A percentile compares a stretch with the other conserved stretches of the same genome.
These are phyloP conservation scores for Metopolophium dirhodum DNA, from an alignment of 1,140 invertebrate species.

Conservation along the genomic window DNA sequence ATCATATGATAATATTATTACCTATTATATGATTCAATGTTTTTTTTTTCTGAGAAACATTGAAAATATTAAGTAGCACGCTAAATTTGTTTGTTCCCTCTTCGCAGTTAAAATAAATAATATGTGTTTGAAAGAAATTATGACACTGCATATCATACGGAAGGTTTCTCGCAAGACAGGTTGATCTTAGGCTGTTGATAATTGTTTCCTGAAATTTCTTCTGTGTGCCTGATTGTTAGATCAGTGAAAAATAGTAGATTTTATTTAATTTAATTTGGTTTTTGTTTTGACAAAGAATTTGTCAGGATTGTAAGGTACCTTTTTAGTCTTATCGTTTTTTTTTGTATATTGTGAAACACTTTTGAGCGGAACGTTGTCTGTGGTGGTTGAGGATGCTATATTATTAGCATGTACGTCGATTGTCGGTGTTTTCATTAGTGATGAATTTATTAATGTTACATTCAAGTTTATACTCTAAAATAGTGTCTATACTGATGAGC, in stretches of 20 bases:
- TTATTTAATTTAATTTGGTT: not conserved
- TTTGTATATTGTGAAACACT: not conserved
- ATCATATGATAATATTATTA: too few species aligned
- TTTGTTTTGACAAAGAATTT: not conserved
- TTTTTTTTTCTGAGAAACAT: not conserved
- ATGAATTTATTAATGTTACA: not conserved
- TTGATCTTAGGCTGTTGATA: not conserved
- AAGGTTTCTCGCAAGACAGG: too few species aligned
- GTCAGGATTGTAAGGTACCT: not conserved
- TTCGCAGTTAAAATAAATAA: not conserved
- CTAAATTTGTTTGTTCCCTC: not conserved
- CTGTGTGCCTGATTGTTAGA: not conserved
- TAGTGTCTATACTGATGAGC: too few species aligned
- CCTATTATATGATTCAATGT: not conserved
- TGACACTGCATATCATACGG: not conserved
- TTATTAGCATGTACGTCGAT: not conserved
- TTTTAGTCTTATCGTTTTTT: not conserved
- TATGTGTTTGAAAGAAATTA: not conserved
- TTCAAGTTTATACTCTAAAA: not conserved
- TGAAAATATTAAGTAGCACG: not conserved
- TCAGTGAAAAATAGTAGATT: not conserved
- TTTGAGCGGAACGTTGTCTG: not conserved
- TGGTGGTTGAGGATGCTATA: not conserved
- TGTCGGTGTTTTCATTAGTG: not conserved
- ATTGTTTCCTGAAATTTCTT: not conserved